Percentiles rank a stretch among this genome's conserved stretches.
Conservation (phyloP, 2,797 vertebrate genomes). For the Chaetodon trifasciatus region DNA sequence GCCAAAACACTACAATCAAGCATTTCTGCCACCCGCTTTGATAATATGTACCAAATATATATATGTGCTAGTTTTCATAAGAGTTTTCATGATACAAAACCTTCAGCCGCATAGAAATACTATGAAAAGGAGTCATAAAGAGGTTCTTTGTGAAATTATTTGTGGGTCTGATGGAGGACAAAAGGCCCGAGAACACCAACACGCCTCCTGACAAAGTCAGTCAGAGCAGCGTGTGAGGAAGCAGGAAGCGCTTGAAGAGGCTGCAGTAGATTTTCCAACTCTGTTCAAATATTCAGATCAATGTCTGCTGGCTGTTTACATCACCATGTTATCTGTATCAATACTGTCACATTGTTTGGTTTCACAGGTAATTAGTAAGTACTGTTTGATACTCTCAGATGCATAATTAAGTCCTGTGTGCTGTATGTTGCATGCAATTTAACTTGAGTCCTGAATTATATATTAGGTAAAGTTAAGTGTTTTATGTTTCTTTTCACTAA, state of each 20-base stretch:
- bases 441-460: background rate
- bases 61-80: background rate
- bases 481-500: too few relatives aligned
- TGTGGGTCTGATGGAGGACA: constrained; percentile 4
- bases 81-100: constrained; percentile 44
- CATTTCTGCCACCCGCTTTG: constrained; percentile 5
- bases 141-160: constrained; percentile 21
- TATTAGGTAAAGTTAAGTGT: background rate
- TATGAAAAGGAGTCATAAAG: constrained; percentile 14
- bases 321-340: background rate
- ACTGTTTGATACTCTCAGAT: background rate
- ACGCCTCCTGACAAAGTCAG: background rate
- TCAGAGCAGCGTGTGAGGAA: background rate
- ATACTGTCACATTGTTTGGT: background rate
- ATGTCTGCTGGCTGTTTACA: background rate
- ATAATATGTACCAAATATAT: too few relatives aligned
- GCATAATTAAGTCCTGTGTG: background rate
- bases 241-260: background rate
- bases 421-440: too few relatives aligned
- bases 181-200: background rate
- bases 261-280: background rate
- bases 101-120: too few relatives aligned
- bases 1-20: constrained; percentile 22
- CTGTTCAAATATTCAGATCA: background rate
- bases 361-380: background rate